Evolutionary conservation across 2,888 invertebrate genomes (phyloP), one percentile per base, ranked within the genome.

Genomic region (Chalcis sispes): DNA sequence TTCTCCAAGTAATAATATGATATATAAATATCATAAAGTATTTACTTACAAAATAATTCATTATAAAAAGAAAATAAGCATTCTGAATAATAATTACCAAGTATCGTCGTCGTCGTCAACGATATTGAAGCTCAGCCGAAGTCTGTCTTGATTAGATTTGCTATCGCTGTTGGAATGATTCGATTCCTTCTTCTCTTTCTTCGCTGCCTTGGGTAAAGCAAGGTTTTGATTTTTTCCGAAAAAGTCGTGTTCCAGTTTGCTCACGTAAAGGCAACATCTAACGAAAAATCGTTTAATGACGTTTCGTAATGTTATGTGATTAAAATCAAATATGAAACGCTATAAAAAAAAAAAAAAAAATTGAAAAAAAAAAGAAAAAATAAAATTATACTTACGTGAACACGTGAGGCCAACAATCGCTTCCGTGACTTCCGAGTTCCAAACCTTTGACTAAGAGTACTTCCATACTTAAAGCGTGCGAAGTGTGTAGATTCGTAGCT

Each of bases 371-470:
- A n/a, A 20, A 29, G 2, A 15, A 20, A 13, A 7, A 62, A 25
- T 23, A 23, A 66, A 50, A 20, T 18, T 25, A 32, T n/a, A 72
- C 85, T 81, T 83, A 91, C 83, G 95, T 94, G 86, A 99, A 97
- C 77, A 98, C 96, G 86, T 98, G 97, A 79, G 95, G 95, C 98
- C 98, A 98, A 84, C 98, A 98, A 80, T 96, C 96, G 20, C 96
- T 92, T 29, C 97, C 96, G 85, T 97, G 97, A 48, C 97, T 96
- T 3, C 97, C 98, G 7, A 98, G 91, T 85, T 98, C 97, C 65
- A 98, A 90, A 1, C 98, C 97, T 77, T 94, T 92, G 69, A 93
- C 94, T 73, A 98, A 91, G 27, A 98, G 91, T 20, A 98, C 95
- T 87, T 98, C 98, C 90, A 98, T 93, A 50, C 97, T 97, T 79